These are phyloP conservation scores for Episyrphus balteatus DNA, from an alignment of 1,140 invertebrate species.

Conservation along the genomic window DNA sequence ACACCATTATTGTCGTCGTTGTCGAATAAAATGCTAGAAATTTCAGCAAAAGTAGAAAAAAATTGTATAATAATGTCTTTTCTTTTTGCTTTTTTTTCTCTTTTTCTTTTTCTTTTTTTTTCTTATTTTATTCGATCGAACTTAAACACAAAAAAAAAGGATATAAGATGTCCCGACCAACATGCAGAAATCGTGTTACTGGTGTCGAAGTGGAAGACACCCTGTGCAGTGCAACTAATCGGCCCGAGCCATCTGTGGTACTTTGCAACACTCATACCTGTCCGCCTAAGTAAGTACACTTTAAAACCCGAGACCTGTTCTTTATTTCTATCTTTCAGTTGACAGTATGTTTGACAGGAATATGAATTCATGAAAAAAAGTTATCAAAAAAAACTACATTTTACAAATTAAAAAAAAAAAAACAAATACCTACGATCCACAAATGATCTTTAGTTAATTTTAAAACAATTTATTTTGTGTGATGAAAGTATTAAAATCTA, in stretches of 20 bases:
- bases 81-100: constrained; percentile 1
- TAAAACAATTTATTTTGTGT: no score
- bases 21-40: no score
- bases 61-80: background rate
- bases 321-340: no score
- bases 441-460: no score
- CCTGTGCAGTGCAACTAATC: constrained; percentile 63
- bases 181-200: constrained; percentile 62
- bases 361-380: no score
- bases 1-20: no score
- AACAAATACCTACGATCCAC: no score
- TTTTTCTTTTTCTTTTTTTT: background rate
- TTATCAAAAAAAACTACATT: no score
- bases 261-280: constrained; percentile 77
- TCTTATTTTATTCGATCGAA: constrained; percentile 1
- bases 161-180: constrained; percentile 68
- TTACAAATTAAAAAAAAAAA: no score
- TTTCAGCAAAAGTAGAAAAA: no score
- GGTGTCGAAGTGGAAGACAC: constrained; percentile 63
- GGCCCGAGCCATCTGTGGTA: constrained; percentile 61
- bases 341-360: no score
- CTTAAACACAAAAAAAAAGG: constrained; percentile 46
- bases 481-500: no score
- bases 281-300: constrained; percentile 64
- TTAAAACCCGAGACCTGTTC: background rate